Conservation (phyloP, 1,140 invertebrate genomes). For the Andricus grossulariae region DNA sequence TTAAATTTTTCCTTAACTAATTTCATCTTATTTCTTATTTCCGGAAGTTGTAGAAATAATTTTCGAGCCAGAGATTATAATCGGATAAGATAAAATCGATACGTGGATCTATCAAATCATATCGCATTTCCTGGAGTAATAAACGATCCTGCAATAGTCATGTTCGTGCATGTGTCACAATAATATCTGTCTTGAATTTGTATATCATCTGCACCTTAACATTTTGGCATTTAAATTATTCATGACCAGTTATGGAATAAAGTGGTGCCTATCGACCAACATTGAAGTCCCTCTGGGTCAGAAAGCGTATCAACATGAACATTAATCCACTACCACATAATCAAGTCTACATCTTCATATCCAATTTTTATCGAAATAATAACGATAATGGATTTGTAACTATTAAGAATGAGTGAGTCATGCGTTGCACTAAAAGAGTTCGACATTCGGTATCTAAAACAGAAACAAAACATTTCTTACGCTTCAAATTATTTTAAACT, state of each 20-base stretch:
- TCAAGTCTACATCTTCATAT: neutral
- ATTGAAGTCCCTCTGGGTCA: conserved; percentile 46
- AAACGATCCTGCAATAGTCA: neutral
- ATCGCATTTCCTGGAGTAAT: neutral
- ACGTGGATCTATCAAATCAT: neutral
- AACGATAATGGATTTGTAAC: neutral
- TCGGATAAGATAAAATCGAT: conserved; percentile 1
- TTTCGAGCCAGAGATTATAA: neutral
- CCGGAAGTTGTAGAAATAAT: neutral
- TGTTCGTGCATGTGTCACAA: conserved; percentile 39
- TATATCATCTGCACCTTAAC: conserved; percentile 59
- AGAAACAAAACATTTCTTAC: neutral
- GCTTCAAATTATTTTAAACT: neutral
- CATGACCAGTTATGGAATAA: conserved; percentile 39
- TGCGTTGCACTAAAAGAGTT: no score
- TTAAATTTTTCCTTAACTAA: neutral
- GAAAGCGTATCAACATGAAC: conserved; percentile 47
- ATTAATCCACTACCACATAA: conserved; percentile 42
- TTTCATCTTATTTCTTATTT: neutral
- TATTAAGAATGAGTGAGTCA: no score
- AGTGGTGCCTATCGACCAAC: conserved; percentile 38
- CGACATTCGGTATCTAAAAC: no score
- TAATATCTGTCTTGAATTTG: conserved; percentile 59
- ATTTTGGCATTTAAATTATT: conserved; percentile 58
- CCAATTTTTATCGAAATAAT: neutral